These are phyloP conservation scores for Rhipidura dahli DNA, from an alignment of 2,113 vertebrate species.

Conservation along the genomic window DNA sequence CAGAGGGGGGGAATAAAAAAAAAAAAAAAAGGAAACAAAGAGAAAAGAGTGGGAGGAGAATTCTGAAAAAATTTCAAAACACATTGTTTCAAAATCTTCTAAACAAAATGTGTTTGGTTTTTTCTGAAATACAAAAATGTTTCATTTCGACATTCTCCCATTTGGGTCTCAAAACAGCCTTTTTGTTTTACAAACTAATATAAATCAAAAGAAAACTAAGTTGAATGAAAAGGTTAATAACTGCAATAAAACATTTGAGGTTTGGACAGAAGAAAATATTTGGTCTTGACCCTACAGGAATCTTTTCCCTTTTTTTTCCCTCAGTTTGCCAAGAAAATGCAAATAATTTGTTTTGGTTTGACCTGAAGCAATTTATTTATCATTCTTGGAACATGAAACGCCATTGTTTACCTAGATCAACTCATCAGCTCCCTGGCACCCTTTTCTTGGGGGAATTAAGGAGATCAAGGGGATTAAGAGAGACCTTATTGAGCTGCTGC, in stretches of 20 bases:
- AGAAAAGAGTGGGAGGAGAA: slow-evolving; percentile 22
- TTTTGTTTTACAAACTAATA: background rate
- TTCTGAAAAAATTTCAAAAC: slow-evolving; percentile 28
- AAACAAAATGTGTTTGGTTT: slow-evolving; percentile 17
- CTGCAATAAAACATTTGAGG: background rate
- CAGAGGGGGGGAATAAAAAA: background rate
- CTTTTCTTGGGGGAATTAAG: background rate
- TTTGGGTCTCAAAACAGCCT: background rate
- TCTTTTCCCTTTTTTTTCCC: background rate
- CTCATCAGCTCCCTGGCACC: background rate
- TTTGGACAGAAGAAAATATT: slow-evolving; percentile 8
- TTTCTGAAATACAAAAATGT: slow-evolving; percentile 21
- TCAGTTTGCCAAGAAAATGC: background rate
- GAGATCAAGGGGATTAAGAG: slow-evolving; percentile 21
- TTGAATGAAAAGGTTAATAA: slow-evolving; percentile 47
- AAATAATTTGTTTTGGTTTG: slow-evolving; percentile 38
- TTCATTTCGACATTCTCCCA: slow-evolving; percentile 30
- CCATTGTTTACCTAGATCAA: slow-evolving; percentile 24
- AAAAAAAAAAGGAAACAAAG: background rate
- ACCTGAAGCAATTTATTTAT: slow-evolving; percentile 36
- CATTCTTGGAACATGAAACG: background rate
- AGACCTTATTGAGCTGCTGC: background rate
- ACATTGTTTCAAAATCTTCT: slow-evolving; percentile 58
- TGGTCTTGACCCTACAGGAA: background rate
- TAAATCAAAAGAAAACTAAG: slow-evolving; percentile 30